Percentiles rank a stretch among this genome's conserved stretches.
phyloP scores from a whole-genome alignment of 2,888 invertebrate species.

The Ferrisia virgata region DNA sequence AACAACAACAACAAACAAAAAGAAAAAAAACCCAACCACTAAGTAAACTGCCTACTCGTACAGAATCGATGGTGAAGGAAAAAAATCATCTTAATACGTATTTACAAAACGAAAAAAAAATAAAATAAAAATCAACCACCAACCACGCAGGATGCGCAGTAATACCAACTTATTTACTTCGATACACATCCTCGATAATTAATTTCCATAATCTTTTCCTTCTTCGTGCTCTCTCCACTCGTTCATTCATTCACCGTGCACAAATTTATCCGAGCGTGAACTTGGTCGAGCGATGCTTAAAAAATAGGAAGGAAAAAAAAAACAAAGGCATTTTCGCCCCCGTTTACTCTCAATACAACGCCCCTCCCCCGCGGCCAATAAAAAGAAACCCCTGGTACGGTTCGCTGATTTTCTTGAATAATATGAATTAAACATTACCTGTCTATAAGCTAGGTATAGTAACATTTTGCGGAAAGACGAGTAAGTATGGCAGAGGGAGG shows the following conservation, averaged over 20 bases:
- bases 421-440: conserved; percentile 10
- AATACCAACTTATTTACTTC: too few species aligned
- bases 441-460: background rate
- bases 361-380: background rate
- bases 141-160: too few species aligned
- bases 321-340: background rate
- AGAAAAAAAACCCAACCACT: too few species aligned
- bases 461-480: background rate
- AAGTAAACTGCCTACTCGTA: too few species aligned
- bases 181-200: background rate
- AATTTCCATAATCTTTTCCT: background rate
- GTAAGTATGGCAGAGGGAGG: background rate
- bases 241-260: background rate
- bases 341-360: too few species aligned
- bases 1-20: too few species aligned
- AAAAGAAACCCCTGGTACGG: background rate
- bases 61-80: too few species aligned
- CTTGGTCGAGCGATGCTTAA: background rate
- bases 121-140: too few species aligned
- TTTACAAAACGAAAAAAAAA: too few species aligned
- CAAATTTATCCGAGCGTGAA: background rate
- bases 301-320: background rate
- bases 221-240: background rate
- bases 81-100: too few species aligned
- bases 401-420: background rate